Percentiles rank a stretch among this genome's conserved stretches.
Conservation (phyloP, 2,888 invertebrate species). For the Cabera pusaria region DNA sequence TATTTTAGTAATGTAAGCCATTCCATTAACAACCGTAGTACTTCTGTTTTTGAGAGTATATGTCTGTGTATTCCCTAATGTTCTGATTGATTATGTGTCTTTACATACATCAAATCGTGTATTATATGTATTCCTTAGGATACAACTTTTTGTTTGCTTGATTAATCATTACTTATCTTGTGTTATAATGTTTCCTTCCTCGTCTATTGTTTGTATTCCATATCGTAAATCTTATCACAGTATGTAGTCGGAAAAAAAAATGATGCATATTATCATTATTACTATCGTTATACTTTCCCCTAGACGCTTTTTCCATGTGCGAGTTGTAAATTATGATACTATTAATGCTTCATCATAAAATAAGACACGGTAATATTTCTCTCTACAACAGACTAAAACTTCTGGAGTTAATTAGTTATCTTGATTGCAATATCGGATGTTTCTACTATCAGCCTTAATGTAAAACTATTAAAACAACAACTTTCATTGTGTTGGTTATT, state of each 20-base stretch:
- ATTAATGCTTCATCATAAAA: no score
- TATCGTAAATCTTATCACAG: slow-evolving; percentile 17
- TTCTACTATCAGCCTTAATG: slow-evolving; percentile 2
- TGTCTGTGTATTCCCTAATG: background rate
- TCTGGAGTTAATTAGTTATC: no score
- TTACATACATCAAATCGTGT: no score
- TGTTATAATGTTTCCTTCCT: slow-evolving; percentile 6
- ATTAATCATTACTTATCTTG: slow-evolving; percentile 1
- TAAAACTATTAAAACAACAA: slow-evolving; percentile 3
- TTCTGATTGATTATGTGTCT: background rate
- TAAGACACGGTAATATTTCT: no score
- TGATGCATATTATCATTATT: no score
- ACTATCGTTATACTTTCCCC: background rate
- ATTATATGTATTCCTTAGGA: no score
- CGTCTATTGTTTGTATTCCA: slow-evolving; percentile 22
- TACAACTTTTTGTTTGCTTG: slow-evolving; percentile 3
- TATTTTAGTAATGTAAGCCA: background rate
- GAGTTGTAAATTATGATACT: no score
- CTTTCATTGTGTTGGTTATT: slow-evolving; percentile 29
- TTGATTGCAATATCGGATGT: slow-evolving; percentile 2
- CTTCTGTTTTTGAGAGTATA: background rate
- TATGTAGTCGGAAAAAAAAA: slow-evolving; percentile 2
- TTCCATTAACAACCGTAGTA: background rate
- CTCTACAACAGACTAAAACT: no score
- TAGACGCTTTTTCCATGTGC: no score